Evolutionary conservation across 2,888 invertebrate species (phyloP).

Genomic region (Cantharis lateralis): DNA sequence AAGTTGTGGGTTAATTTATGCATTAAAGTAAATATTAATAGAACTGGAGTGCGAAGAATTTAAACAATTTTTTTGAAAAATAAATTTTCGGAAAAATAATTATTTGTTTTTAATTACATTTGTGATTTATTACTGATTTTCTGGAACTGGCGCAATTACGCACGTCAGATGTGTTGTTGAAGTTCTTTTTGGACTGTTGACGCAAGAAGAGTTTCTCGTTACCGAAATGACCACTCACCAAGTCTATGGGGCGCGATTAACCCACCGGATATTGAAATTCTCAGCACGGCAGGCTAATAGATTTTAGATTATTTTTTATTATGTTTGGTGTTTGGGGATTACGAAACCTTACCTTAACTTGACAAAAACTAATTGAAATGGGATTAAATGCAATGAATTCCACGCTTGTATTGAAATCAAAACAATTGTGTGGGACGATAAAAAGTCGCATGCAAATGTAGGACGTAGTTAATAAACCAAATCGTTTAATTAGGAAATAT

Average conservation of each 20-base stretch:
- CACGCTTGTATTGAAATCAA: not conserved
- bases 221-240: not conserved
- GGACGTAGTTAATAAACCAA: not conserved
- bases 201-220: not conserved
- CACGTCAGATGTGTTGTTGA: not conserved
- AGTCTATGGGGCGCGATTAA: not conserved
- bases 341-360: not conserved
- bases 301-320: not conserved
- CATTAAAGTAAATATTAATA: not conserved
- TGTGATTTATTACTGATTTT: not conserved
- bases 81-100: not conserved
- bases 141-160: not conserved
- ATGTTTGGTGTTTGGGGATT: not conserved
- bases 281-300: not conserved
- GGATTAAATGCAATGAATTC: not conserved
- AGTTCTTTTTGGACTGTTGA: not conserved
- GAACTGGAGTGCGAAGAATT: not conserved
- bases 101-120: not conserved
- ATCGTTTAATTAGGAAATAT: not conserved
- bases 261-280: not conserved
- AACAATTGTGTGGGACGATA: not conserved
- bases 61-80: not conserved
- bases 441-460: not conserved
- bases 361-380: not conserved
- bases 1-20: not conserved